Evolutionary conservation across 1,140 invertebrate species (phyloP).

Genomic region (Drosophila repleta): DNA sequence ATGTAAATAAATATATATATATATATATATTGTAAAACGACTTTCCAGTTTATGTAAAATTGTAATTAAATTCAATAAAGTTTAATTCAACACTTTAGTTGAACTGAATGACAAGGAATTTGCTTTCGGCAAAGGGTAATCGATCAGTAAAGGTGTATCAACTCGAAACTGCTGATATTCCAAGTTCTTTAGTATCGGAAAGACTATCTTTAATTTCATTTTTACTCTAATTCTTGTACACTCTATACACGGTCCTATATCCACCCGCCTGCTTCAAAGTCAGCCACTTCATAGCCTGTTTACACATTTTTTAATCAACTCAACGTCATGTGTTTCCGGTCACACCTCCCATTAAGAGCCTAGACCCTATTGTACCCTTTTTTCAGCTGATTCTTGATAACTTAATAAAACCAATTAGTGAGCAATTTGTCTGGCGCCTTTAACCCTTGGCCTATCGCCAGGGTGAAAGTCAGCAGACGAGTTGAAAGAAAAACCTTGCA

Average conservation of each 20-base stretch:
- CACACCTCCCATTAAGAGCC: constrained; percentile 36
- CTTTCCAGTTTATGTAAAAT: constrained; percentile 83
- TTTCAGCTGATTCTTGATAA: constrained; percentile 1
- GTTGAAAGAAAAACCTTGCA: constrained; percentile 14
- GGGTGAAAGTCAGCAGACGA: constrained; percentile 39
- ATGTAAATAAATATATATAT: constrained; percentile 33
- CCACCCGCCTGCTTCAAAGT: too few species aligned
- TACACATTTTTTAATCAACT: too few species aligned
- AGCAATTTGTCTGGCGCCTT: constrained; percentile 76
- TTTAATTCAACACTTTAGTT: constrained; percentile 81
- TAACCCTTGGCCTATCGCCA: constrained; percentile 25
- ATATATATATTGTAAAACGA: constrained; percentile 72
- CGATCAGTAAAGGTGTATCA: too few species aligned
- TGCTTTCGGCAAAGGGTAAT: too few species aligned
- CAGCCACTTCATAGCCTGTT: too few species aligned
- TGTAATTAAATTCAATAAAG: constrained; percentile 82
- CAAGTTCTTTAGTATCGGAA: too few species aligned
- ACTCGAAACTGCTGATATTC: too few species aligned
- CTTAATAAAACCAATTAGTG: constrained; percentile 63
- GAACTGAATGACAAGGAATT: constrained; percentile 22
- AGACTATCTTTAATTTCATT: too few species aligned
- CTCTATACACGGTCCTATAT: too few species aligned
- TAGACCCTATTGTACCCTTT: constrained; percentile 6
- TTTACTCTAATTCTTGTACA: too few species aligned
- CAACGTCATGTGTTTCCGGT: constrained; percentile 22